phyloP scores from a whole-genome alignment of 2,113 vertebrate species.

The Silurus glanis region DNA sequence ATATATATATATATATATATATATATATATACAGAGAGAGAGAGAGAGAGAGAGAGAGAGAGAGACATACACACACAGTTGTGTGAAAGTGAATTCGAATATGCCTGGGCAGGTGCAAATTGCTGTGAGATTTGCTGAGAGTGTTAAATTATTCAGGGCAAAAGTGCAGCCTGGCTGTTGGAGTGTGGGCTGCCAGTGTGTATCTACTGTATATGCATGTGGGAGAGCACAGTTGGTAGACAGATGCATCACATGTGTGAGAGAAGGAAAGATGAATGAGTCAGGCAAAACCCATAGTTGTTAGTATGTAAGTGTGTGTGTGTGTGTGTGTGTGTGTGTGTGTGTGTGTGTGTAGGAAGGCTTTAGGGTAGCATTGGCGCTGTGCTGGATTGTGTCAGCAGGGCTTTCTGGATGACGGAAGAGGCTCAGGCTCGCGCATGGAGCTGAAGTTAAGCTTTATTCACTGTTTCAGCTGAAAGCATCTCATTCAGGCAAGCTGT shows the following conservation, averaged over 20 bases:
- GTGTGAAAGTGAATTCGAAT: slow-evolving; percentile 35
- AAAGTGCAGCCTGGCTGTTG: slow-evolving; percentile 32
- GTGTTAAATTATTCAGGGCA: slow-evolving; percentile 52
- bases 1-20: background rate
- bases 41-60: too few species aligned
- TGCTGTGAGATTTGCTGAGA: slow-evolving; percentile 46
- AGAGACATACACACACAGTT: slow-evolving; percentile 6
- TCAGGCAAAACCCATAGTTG: slow-evolving; percentile 21
- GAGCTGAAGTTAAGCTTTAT: slow-evolving; percentile 26
- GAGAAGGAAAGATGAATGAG: slow-evolving; percentile 40
- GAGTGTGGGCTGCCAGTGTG: slow-evolving; percentile 28
- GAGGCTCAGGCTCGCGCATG: background rate
- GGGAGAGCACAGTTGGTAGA: slow-evolving; percentile 26
- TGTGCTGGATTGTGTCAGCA: slow-evolving; percentile 33
- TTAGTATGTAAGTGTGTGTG: slow-evolving; percentile 20
- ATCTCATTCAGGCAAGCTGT: slow-evolving; percentile 14
- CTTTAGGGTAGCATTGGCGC: slow-evolving; percentile 45
- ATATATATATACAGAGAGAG: background rate
- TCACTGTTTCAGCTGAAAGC: slow-evolving; percentile 12
- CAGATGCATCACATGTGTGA: slow-evolving; percentile 15
- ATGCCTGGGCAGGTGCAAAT: slow-evolving; percentile 47
- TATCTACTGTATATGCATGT: slow-evolving; percentile 22
- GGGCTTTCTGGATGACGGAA: slow-evolving; percentile 15
- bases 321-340: slow-evolving; percentile 15
- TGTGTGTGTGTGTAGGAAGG: slow-evolving; percentile 1